Percentiles rank a stretch among this genome's conserved stretches.
Conservation (phyloP, 1,140 invertebrate genomes). For the Rhopalosiphum padi region DNA sequence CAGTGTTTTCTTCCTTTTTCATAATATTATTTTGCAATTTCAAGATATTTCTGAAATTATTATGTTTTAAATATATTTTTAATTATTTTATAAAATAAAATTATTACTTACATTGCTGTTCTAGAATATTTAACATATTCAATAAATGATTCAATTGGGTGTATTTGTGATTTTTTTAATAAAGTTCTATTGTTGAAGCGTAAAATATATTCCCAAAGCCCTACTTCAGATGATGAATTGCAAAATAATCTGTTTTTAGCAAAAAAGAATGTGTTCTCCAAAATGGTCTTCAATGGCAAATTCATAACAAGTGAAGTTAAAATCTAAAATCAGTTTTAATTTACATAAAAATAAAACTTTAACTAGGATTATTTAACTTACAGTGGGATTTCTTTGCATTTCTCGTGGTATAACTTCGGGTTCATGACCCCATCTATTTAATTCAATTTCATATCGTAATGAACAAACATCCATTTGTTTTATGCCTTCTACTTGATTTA, state of each 20-base stretch:
- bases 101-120: background rate
- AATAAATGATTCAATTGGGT: constrained; percentile 47
- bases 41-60: constrained; percentile 38
- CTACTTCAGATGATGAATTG: background rate
- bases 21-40: constrained; percentile 8
- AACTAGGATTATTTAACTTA: background rate
- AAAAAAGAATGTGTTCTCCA: constrained; percentile 36
- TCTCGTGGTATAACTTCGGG: constrained; percentile 31
- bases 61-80: background rate
- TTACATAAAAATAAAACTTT: background rate
- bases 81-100: background rate
- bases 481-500: constrained; percentile 32
- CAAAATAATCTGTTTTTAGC: constrained; percentile 41
- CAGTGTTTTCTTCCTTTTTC: background rate
- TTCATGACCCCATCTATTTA: background rate
- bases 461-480: background rate
- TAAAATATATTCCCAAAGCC: constrained; percentile 38
- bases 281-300: constrained; percentile 1
- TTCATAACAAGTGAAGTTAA: constrained; percentile 25
- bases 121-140: constrained; percentile 42
- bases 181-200: background rate
- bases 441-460: constrained; percentile 23
- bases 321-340: constrained; percentile 22
- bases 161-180: constrained; percentile 30
- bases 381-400: background rate